Conservation (phyloP, 2,888 invertebrate genomes). For the Nephrotoma guestfalica region DNA sequence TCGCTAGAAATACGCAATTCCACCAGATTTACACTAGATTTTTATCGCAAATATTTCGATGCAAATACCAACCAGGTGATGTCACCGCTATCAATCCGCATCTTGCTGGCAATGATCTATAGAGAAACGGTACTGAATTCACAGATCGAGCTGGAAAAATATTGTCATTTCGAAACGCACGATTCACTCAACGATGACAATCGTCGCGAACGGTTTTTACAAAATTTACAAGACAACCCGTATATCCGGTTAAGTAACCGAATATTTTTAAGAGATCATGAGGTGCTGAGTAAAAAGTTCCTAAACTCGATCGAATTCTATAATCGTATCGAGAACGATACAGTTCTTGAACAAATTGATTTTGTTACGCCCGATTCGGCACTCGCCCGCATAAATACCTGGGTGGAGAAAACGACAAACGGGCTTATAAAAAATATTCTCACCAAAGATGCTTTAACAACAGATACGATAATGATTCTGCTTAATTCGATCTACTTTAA, state of each 20-base stretch:
- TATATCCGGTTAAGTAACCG: background rate
- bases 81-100: conserved; percentile 1
- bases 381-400: background rate
- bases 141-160: background rate
- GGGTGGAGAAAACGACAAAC: background rate
- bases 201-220: background rate
- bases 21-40: background rate
- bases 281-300: background rate
- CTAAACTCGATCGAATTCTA: background rate
- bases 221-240: background rate
- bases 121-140: background rate
- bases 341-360: background rate
- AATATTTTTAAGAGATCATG: background rate
- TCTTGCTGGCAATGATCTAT: background rate
- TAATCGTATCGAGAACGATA: background rate
- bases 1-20: background rate
- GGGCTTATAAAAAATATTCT: background rate
- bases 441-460: background rate
- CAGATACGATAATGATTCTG: background rate
- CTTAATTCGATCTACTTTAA: background rate
- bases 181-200: background rate
- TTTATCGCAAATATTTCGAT: background rate
- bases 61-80: background rate
- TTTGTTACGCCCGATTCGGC: background rate
- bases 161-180: background rate